A percentile compares a stretch with the other conserved stretches of the same genome.
phyloP scores from a whole-genome alignment of 2,113 vertebrate genomes.

The Podiceps cristatus region DNA sequence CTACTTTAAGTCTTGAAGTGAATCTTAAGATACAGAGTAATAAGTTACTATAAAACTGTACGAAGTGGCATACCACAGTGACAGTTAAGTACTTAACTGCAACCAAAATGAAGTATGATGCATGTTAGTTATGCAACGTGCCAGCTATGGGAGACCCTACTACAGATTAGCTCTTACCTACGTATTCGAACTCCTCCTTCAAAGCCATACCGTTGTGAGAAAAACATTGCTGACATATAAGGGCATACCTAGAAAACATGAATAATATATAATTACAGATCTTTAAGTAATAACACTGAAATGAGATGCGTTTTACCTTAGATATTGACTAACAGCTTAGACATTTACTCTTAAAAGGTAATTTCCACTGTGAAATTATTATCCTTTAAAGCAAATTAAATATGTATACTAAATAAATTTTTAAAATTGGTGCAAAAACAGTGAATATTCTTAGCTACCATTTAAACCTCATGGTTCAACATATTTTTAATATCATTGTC shows the following conservation, averaged over 20 bases:
- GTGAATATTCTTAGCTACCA: neutral
- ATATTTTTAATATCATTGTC: neutral
- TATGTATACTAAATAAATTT: neutral
- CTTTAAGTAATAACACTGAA: neutral
- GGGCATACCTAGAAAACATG: slow-evolving; percentile 87
- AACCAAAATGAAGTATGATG: neutral
- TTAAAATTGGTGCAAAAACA: neutral
- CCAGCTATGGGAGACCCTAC: neutral
- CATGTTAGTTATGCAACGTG: neutral
- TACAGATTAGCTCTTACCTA: slow-evolving; percentile 85
- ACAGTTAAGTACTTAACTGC: neutral
- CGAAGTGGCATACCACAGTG: neutral
- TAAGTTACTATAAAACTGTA: neutral
- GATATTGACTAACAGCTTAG: neutral
- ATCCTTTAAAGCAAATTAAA: neutral
- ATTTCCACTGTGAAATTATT: neutral
- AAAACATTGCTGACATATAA: slow-evolving; percentile 98
- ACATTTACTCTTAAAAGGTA: neutral
- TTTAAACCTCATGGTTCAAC: neutral
- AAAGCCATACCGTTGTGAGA: slow-evolving; percentile 99
- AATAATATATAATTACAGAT: neutral
- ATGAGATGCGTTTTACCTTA: neutral
- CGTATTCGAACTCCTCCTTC: slow-evolving; percentile 98
- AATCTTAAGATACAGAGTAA: neutral
- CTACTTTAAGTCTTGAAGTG: neutral